These are phyloP conservation scores for Microcaecilia unicolor DNA, from an alignment of 2,797 vertebrate genomes.

Conservation along the genomic window DNA sequence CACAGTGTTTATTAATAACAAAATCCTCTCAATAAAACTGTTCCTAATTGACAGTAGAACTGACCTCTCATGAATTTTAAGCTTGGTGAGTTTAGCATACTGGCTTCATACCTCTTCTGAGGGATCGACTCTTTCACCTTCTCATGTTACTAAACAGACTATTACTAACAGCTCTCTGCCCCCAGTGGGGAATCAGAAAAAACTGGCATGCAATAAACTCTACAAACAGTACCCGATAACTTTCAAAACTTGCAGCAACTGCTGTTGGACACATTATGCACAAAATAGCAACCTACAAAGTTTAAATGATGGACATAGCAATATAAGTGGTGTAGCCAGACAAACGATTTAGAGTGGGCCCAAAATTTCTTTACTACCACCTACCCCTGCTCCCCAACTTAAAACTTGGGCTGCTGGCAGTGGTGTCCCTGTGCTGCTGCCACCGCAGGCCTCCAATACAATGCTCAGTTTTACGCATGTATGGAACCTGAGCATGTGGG, in stretches of 20 bases:
- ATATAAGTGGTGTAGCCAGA: too few species aligned
- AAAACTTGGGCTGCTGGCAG: too few species aligned
- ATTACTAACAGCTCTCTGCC: constrained; percentile 10
- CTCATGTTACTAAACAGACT: constrained; percentile 32
- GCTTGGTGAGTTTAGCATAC: constrained; percentile 13
- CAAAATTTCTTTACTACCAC: too few species aligned
- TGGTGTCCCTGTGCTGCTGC: too few species aligned
- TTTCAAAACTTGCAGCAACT: constrained; percentile 2
- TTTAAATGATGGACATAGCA: too few species aligned
- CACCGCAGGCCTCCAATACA: too few species aligned
- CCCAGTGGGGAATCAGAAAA: constrained; percentile 2
- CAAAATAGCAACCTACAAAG: too few species aligned
- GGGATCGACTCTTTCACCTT: constrained; percentile 22
- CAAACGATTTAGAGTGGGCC: too few species aligned
- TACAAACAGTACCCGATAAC: neutral
- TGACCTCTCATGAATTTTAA: constrained; percentile 30
- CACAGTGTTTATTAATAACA: constrained; percentile 1
- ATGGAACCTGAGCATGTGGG: too few species aligned
- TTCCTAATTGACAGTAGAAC: constrained; percentile 6
- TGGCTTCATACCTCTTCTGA: neutral
- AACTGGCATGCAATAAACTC: constrained; percentile 1
- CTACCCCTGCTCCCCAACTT: too few species aligned
- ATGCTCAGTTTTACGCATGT: too few species aligned
- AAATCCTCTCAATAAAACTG: neutral
- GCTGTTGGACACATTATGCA: neutral